These are phyloP conservation scores for Macrocentrus cingulum DNA, from an alignment of 1,140 invertebrate genomes.

Conservation along the genomic window DNA sequence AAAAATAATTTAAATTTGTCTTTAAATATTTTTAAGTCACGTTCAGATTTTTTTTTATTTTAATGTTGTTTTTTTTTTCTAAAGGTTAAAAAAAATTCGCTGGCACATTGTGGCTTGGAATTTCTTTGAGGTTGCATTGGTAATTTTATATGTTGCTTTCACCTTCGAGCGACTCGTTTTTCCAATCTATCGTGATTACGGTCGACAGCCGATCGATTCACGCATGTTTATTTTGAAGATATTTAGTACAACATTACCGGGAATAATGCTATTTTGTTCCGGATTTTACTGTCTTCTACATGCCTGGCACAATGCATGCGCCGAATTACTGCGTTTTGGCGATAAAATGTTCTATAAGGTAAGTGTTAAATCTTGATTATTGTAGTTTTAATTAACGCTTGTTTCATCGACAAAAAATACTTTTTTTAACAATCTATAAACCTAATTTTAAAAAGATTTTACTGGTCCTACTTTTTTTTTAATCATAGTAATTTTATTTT, in stretches of 20 bases:
- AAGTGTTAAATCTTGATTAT: slow-evolving; percentile 30
- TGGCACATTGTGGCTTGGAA: slow-evolving; percentile 75
- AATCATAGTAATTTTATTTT: too few relatives aligned
- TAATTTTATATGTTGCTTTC: slow-evolving; percentile 78
- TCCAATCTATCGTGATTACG: slow-evolving; percentile 72
- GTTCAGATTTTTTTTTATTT: neutral
- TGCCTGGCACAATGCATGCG: slow-evolving; percentile 85
- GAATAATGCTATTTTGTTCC: slow-evolving; percentile 71
- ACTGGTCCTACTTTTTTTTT: too few relatives aligned
- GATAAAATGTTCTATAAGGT: slow-evolving; percentile 84
- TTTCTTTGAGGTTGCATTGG: slow-evolving; percentile 73
- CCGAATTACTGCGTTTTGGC: slow-evolving; percentile 83
- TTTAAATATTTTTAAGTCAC: neutral
- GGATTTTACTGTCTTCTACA: slow-evolving; percentile 86
- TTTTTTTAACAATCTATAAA: slow-evolving; percentile 2
- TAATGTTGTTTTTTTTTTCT: slow-evolving; percentile 31
- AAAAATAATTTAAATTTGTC: neutral
- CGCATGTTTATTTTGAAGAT: slow-evolving; percentile 66
- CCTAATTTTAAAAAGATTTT: too few relatives aligned
- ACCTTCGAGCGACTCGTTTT: slow-evolving; percentile 75
- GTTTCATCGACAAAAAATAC: too few relatives aligned
- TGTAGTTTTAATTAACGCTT: too few relatives aligned
- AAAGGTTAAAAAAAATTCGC: slow-evolving; percentile 68
- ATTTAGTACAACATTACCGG: slow-evolving; percentile 75
- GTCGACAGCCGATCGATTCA: slow-evolving; percentile 64